A percentile compares a stretch with the other conserved stretches of the same genome.
phyloP scores from a whole-genome alignment of 2,888 invertebrate genomes.

The Venusia cambrica region DNA sequence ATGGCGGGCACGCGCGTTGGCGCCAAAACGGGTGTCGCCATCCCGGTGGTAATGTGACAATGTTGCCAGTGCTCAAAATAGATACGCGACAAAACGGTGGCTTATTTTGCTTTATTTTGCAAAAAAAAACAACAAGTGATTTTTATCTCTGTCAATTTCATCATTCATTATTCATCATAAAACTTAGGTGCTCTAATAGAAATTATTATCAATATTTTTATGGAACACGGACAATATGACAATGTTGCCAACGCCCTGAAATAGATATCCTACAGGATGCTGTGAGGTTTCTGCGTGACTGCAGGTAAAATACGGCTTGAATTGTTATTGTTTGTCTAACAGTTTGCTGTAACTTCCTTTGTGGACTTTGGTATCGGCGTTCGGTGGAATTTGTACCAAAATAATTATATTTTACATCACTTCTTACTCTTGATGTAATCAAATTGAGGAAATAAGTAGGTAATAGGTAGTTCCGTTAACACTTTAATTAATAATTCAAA shows the following conservation, averaged over 20 bases:
- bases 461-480: too few species aligned
- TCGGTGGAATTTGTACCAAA: constrained; percentile 3
- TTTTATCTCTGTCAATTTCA: too few species aligned
- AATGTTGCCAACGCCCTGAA: constrained; percentile 70
- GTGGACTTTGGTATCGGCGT: constrained; percentile 7
- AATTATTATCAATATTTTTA: too few species aligned
- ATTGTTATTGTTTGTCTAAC: constrained; percentile 43
- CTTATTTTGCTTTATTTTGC: too few species aligned
- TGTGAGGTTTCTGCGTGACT: constrained; percentile 31
- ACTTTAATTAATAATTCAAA: too few species aligned
- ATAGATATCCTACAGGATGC: constrained; percentile 51
- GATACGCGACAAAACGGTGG: constrained; percentile 41
- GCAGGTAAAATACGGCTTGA: constrained; percentile 38
- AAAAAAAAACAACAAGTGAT: too few species aligned
- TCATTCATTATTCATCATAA: too few species aligned
- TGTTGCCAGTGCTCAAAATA: constrained; percentile 71
- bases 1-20: constrained; percentile 68
- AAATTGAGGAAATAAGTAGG: too few species aligned
- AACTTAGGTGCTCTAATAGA: too few species aligned
- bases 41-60: constrained; percentile 52
- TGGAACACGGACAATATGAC: constrained; percentile 50
- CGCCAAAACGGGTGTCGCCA: constrained; percentile 67
- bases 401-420: too few species aligned
- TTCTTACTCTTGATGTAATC: too few species aligned
- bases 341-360: constrained; percentile 23